These are phyloP conservation scores for Pristionchus arcanus DNA, from an alignment of 2,888 invertebrate species.

Conservation along the genomic window DNA sequence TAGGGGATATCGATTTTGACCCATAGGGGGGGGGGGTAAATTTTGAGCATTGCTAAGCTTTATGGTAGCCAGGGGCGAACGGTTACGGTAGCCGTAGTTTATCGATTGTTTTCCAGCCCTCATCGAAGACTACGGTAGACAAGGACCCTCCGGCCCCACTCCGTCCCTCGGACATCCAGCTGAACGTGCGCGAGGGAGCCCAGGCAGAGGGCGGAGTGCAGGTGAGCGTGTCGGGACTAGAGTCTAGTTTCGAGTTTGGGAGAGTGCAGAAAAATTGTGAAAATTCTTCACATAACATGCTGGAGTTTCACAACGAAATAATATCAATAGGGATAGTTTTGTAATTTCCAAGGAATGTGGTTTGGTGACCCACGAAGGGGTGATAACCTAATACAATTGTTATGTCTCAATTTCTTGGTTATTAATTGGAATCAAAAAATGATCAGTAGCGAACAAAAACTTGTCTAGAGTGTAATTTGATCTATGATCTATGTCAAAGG, in stretches of 20 bases:
- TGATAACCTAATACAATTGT: too few species aligned
- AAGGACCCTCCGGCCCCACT: background rate
- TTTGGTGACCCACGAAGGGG: background rate
- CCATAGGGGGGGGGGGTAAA: background rate
- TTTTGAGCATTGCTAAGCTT: background rate
- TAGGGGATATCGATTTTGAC: background rate
- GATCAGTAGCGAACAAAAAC: too few species aligned
- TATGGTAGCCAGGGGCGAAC: background rate
- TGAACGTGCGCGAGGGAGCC: slow-evolving; percentile 20
- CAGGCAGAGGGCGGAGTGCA: background rate
- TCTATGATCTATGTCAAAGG: background rate
- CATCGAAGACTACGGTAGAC: background rate
- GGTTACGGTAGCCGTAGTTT: background rate
- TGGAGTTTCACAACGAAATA: background rate
- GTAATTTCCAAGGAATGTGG: background rate
- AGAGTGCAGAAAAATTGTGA: background rate
- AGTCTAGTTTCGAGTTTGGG: slow-evolving; percentile 18
- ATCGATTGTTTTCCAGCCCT: background rate
- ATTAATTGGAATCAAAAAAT: too few species aligned
- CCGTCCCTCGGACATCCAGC: slow-evolving; percentile 20
- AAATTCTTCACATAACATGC: background rate
- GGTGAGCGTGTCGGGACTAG: background rate
- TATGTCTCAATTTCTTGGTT: too few species aligned
- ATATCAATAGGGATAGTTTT: background rate
- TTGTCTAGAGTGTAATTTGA: background rate